Evolutionary conservation across 2,888 invertebrate genomes (phyloP), one percentile per base, ranked within the genome.

Genomic region (Drosophila anomelani): DNA sequence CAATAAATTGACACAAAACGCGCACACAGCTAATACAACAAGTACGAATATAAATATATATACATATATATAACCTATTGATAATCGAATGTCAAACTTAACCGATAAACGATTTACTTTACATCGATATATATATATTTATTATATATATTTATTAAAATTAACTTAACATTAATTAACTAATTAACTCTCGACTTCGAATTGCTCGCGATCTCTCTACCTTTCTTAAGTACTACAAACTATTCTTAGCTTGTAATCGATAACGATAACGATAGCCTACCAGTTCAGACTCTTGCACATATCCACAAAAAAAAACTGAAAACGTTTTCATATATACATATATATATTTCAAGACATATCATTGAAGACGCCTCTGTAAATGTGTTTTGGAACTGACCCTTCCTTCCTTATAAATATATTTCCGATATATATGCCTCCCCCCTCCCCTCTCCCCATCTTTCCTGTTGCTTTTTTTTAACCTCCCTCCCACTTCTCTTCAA

Each of bases 21-120:
- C 81, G 81, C 79, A 83, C 79, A 83, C 84, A 84, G 80, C 67
- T 75, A 62, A 71, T 63, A 51, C 20, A 61, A 73, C 51, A 56
- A 60, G 34, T 61, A 77, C 23, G 23, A 39, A 58, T 49, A 68
- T n/a, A 26, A 43, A 36, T 59, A 66, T 54, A 51, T 44, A n/a
- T n/a, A n/a, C n/a, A 61, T 54, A 46, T 43, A 29, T 46, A 81
- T 54, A 49, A 44, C 55, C 54, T 32, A 71, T 59, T 57, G 53
- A 78, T 67, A 68, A 59, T 49, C 39, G 39, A 46, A 23, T 47
- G 32, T 34, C 44, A 36, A 51, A 60, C 43, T 39, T 70, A 38
- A 71, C 47, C 70, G 38, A 59, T 39, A 39, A 47, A 58, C 38
- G 43, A 38, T 70, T 70, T 58, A 69, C 57, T 69, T 68, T 47